Base-by-base conservation (phyloP, 1,140 invertebrate genomes). In the Prorops nasuta region DNA sequence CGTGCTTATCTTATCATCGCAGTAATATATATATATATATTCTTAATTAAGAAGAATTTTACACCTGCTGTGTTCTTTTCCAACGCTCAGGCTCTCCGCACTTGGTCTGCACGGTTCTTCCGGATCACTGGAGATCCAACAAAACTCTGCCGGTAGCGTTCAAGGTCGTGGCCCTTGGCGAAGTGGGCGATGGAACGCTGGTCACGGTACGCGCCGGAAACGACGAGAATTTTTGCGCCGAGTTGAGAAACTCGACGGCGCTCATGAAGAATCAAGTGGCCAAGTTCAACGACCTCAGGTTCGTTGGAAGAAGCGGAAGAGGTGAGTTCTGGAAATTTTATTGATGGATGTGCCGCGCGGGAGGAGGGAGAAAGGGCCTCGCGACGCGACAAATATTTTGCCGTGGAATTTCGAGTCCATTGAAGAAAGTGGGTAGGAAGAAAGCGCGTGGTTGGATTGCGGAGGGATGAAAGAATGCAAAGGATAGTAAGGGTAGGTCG, bases 261-360 rank as follows among this genome's bases (percentile, higher is more conserved):
- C 85, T 96, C 54, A 95, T 98, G 90, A 97, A 97, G 79, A 96
- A 96, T 75, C 91, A 96, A 78, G 90, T 98, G 53, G 96, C 96
- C 49, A 97, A 97, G 79, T 98, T 98, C 78, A 97, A 96, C 73
- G 96, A 98, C 80, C 80, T 98, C 47, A 84, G 96, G 74, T 98
- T 98, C 80, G 93, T 98, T 58, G 96, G 96, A 41, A 83, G 95
- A 65, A 96, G 93, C 69, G 96, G 96, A 60, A 84, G 96, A 88
- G 96, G 96, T 96, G 76, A 92, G 89, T 80, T 43, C 58, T 21
- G 9, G n/a, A n/a, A n/a, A n/a, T n/a, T n/a, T n/a, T n/a, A n/a
- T n/a, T n/a, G n/a, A n/a, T n/a, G n/a, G n/a, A n/a, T n/a, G n/a
- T n/a, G 14, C 4, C 9, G 9, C 10, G 34, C 18, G 20, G n/a